A percentile compares a stretch with the other conserved stretches of the same genome.
Evolutionary conservation across 2,797 vertebrate genomes (phyloP).

Genomic region (Pagetopsis macropterus): DNA sequence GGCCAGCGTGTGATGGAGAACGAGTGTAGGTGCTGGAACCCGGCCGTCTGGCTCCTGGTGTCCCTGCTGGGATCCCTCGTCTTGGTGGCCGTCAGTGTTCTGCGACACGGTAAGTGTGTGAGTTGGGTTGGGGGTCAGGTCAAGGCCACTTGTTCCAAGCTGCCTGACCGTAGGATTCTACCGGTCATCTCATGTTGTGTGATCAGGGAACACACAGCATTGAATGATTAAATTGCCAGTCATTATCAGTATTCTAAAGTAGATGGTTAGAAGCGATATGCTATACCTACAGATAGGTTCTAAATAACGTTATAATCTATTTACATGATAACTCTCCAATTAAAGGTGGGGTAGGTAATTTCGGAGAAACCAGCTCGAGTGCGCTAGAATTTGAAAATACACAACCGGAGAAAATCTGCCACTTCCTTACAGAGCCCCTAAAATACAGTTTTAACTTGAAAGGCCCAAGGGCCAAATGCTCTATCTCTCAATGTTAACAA

Average conservation of each 20-base stretch:
- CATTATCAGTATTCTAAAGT: no score
- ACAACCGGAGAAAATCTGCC: no score
- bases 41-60: slow-evolving; percentile 70
- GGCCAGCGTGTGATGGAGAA: slow-evolving; percentile 69
- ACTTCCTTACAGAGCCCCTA: not conserved
- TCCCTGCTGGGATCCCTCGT: slow-evolving; percentile 77
- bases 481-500: no score
- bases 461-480: no score
- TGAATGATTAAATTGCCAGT: no score
- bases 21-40: slow-evolving; percentile 73
- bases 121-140: not conserved
- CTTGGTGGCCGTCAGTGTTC: slow-evolving; percentile 80
- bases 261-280: no score
- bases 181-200: not conserved
- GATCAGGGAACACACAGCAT: not conserved
- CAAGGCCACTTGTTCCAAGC: not conserved
- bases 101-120: slow-evolving; percentile 73
- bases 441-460: not conserved
- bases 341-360: no score
- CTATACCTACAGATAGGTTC: no score
- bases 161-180: not conserved
- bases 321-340: no score
- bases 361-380: no score
- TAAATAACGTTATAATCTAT: no score
- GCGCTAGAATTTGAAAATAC: no score